Evolutionary conservation across 2,797 vertebrate genomes (phyloP).

Genomic region (Leptoclinus maculatus): DNA sequence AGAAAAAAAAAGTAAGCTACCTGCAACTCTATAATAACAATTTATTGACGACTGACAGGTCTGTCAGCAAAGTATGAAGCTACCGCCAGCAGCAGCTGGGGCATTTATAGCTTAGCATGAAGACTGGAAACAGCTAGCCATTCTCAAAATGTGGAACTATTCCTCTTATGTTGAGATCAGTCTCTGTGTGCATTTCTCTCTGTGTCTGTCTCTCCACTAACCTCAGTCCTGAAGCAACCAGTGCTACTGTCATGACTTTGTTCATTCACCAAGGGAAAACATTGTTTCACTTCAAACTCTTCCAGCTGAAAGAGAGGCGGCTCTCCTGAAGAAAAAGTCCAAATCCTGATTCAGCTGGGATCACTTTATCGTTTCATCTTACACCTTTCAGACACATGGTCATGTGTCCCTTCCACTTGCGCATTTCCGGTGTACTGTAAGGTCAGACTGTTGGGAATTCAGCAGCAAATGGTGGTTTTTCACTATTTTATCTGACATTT

Average conservation of each 20-base stretch:
- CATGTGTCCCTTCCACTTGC: background rate
- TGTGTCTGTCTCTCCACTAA: background rate
- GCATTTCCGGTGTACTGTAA: too few relatives aligned
- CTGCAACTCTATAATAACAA: background rate
- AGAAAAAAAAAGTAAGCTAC: background rate
- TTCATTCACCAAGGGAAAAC: background rate
- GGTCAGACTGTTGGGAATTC: too few relatives aligned
- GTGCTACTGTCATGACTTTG: background rate
- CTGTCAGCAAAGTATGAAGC: background rate
- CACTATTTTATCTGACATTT: background rate
- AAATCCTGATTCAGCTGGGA: too few relatives aligned
- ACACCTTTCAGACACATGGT: background rate
- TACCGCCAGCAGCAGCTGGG: background rate
- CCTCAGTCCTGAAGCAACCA: background rate
- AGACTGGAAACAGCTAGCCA: background rate
- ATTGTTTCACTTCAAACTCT: background rate
- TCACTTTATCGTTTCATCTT: too few relatives aligned
- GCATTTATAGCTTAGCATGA: background rate
- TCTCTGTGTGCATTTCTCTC: background rate
- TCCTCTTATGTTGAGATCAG: background rate
- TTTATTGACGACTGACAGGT: background rate
- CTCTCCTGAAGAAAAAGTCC: background rate
- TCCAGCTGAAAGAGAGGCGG: background rate
- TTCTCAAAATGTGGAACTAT: background rate
- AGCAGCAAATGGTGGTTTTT: background rate